phyloP scores from a whole-genome alignment of 2,888 invertebrate species.

The Gastracanthus pulcherrimus region DNA sequence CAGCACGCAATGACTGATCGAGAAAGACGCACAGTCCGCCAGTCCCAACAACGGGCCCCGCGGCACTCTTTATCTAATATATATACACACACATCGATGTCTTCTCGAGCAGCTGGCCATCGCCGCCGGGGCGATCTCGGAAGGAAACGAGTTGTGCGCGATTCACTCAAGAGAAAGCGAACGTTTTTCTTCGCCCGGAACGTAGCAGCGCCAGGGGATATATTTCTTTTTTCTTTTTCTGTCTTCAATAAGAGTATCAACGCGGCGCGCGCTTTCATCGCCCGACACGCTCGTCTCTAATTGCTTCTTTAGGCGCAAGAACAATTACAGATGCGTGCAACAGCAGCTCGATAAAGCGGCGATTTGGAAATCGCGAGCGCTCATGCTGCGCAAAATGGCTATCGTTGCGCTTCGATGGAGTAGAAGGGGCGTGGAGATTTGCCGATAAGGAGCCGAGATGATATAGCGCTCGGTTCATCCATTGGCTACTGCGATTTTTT shows the following conservation, averaged over 20 bases:
- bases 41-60: neutral
- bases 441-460: no score
- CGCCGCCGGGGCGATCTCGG: conserved; percentile 3
- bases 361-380: neutral
- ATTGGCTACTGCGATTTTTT: no score
- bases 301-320: conserved; percentile 36
- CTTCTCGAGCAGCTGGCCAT: neutral
- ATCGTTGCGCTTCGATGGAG: neutral
- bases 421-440: no score
- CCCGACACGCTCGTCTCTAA: no score
- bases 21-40: neutral
- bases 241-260: neutral
- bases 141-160: conserved; percentile 24
- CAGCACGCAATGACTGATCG: neutral
- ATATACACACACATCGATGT: no score
- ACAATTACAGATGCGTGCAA: neutral
- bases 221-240: conserved; percentile 8
- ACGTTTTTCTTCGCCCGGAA: neutral
- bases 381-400: neutral
- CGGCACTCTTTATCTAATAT: no score
- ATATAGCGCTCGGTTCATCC: neutral
- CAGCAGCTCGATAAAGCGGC: neutral
- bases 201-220: neutral
- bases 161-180: conserved; percentile 26
- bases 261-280: conserved; percentile 31